Conservation (phyloP, 1,140 invertebrate species). For the Callitettix versicolor region DNA sequence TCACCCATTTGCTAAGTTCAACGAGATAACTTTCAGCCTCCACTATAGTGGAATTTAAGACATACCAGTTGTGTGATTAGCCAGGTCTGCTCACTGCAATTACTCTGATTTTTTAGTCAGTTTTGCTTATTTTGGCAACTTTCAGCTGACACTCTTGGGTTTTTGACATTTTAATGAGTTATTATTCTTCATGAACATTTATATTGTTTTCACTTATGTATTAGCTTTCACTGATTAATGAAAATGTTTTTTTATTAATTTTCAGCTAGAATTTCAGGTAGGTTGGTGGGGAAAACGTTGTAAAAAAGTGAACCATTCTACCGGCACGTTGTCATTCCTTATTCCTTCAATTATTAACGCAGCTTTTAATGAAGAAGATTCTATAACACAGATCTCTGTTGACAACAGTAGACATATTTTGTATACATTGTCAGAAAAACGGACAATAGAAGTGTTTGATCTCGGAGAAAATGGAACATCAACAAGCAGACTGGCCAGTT, state of each 20-base stretch:
- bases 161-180: too few relatives aligned
- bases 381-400: conserved; percentile 78
- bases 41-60: too few relatives aligned
- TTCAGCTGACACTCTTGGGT: too few relatives aligned
- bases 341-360: conserved; percentile 84
- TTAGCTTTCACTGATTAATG: too few relatives aligned
- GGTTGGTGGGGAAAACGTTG: conserved; percentile 93
- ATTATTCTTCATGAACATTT: too few relatives aligned
- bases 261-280: conserved; percentile 61
- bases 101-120: too few relatives aligned
- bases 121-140: too few relatives aligned
- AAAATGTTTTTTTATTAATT: conserved; percentile 21
- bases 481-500: conserved; percentile 56
- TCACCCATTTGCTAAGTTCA: too few relatives aligned
- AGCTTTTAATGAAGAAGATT: conserved; percentile 74
- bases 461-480: conserved; percentile 67
- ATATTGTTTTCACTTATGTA: too few relatives aligned
- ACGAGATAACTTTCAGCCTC: too few relatives aligned
- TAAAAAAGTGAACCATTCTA: conserved; percentile 90
- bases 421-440: conserved; percentile 78
- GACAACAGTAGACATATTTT: conserved; percentile 85
- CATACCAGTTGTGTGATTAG: too few relatives aligned
- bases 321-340: conserved; percentile 73
- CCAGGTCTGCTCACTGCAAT: too few relatives aligned
- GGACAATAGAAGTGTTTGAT: conserved; percentile 79